Base-by-base conservation (phyloP, 1,140 invertebrate species). In the Drosophila arizonae region DNA sequence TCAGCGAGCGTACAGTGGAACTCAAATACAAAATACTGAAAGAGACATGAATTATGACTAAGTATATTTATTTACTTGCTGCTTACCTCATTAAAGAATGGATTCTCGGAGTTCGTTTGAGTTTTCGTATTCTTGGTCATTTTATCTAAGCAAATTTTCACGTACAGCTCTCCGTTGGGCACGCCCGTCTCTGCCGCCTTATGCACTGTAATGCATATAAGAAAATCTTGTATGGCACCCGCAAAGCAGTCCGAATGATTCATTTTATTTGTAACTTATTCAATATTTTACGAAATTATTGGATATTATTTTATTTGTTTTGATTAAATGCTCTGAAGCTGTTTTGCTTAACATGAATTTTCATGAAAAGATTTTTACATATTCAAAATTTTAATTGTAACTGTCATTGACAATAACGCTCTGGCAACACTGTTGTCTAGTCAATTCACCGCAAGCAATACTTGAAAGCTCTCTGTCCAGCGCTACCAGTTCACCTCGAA, bases 21-120 rank as follows among this genome's bases (percentile, higher is more conserved):
- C 79, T 95, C 95, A 87, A 95, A 95, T 0, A 95, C 95, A 90
- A 95, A 95, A 89, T 95, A 95, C 95, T 95, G 90, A 71, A 85
- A 4, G 1, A 3, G 24, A n/a, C 3, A 3, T 54, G 41, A 9
- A 39, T 39, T 39, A 11, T 11, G 1, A 11, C 4, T 11, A 39
- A 11, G 11, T 13, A 15, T 4, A 30, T 52, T 8, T 15, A 17
- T 26, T 8, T 28, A 24, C 2, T 1, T 17, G 17, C 6, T 26
- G 2, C 61, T 52, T 70, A 94, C 94, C 91, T 95, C 94, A 72
- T 94, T 94, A 65, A 93, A 95, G 76, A 92, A 93, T 0, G 94
- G 94, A 81, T 92, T 92, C 74, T 94, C 94, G 0, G 93, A 93
- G 57, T 90, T 92, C 41, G 93, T 85, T 13, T 92, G 92, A 6